Base-by-base conservation (phyloP, 2,797 vertebrate species). In the Antrozous pallidus region DNA sequence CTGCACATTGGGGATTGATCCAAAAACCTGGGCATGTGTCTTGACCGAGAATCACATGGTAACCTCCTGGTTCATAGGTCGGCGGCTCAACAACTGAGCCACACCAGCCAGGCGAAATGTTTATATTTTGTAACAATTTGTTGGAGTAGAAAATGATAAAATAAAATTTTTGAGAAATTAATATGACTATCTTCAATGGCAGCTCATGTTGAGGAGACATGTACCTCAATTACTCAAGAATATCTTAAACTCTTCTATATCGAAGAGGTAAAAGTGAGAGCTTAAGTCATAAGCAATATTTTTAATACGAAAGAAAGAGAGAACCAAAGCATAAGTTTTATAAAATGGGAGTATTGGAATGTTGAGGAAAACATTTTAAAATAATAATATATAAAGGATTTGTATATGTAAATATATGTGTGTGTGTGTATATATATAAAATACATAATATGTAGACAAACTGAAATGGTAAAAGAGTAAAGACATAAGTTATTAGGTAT, bases 231-330 rank as follows among this genome's bases (percentile, higher is more conserved):
- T 77, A 93, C 61, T 94, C 31, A 88, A 89, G 85, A 69, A 33
- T 88, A 67, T 77, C 54, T 77, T 54, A 70, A 94, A 75, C 18
- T 91, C 51, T 88, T 67, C 12, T 56, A 28, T 56, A 40, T 54
- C 42, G 88, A 69, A 70, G 33, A 94, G 5, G 12, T 79, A 8
- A 95, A 89, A 82, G 8, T 38, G 24, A 75, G 22, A 94, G 20
- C 24, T 97, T 94, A 49, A n/a, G 1, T 87, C 74, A 70, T 36
- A 92, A 89, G 74, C 26, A 77, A 17, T 54, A 77, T 47, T 56
- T 92, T 89, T 80, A 94, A 54, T 51, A 12, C 36, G 5, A 69
- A 93, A 75, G 18, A 40, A 40, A 61, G 36, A 22, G 38, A 3
- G 13, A 84, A 79, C 38, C 20, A 91, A 93, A 54, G 3, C 12